Conservation (phyloP, 2,888 invertebrate genomes). For the Cheilosia vernalis region DNA sequence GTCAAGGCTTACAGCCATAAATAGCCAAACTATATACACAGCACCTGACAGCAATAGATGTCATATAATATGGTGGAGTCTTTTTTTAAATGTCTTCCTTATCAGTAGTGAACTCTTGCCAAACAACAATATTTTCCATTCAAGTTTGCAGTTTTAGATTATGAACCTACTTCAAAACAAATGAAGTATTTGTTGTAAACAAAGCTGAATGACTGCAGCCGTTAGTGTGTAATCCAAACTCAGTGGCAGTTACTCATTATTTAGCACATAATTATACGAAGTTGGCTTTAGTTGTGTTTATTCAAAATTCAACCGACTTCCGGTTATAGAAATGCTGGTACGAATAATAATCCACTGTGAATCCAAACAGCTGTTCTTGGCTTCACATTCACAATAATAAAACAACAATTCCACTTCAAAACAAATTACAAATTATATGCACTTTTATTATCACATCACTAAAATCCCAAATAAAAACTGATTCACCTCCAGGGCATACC, state of each 20-base stretch:
- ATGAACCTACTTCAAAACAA: not conserved
- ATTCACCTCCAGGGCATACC: conserved; percentile 39
- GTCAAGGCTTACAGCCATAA: conserved; percentile 10
- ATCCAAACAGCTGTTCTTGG: no score
- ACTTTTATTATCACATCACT: conserved; percentile 33
- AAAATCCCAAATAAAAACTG: conserved; percentile 5
- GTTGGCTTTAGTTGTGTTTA: no score
- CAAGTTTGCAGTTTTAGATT: not conserved
- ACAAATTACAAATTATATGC: not conserved
- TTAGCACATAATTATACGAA: not conserved
- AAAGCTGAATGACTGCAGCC: not conserved
- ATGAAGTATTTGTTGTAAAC: not conserved
- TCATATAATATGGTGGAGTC: not conserved
- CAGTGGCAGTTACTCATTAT: not conserved
- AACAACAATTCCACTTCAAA: conserved; percentile 15
- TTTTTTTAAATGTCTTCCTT: not conserved
- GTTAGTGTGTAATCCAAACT: not conserved
- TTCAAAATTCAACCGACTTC: no score
- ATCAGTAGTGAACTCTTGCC: not conserved
- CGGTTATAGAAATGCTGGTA: no score
- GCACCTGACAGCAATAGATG: not conserved
- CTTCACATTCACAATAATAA: not conserved
- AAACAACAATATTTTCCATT: not conserved
- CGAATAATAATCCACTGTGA: no score
- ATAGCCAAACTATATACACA: not conserved